These are phyloP conservation scores for Seriola rivoliana DNA, from an alignment of 2,113 vertebrate species.

Conservation along the genomic window DNA sequence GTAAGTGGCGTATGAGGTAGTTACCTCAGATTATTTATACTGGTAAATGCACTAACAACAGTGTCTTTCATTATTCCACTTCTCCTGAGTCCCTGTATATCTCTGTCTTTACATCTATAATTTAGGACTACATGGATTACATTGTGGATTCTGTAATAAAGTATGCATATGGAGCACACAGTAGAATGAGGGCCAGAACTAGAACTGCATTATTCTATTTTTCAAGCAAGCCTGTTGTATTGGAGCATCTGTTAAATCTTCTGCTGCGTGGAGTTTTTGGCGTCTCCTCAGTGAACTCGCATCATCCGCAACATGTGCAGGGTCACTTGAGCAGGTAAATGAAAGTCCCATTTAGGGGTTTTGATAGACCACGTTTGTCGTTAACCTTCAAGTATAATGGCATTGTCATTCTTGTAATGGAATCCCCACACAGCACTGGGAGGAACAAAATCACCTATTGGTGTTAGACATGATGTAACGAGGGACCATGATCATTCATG, in stretches of 20 bases:
- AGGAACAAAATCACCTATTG: conserved; percentile 37
- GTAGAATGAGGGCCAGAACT: no score
- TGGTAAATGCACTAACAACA: neutral
- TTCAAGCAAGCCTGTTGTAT: neutral
- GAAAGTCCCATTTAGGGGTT: conserved; percentile 41
- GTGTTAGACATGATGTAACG: conserved; percentile 35
- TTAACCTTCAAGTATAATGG: conserved; percentile 62
- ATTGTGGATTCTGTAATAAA: neutral
- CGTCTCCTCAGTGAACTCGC: conserved; percentile 17
- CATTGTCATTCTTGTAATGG: conserved; percentile 56
- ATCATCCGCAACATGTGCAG: neutral
- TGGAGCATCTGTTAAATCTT: neutral
- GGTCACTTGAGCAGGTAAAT: conserved; percentile 53
- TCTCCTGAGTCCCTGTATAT: neutral
- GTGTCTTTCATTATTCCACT: neutral
- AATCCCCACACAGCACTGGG: conserved; percentile 5
- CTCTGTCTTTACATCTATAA: conserved; percentile 7
- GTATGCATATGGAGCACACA: neutral
- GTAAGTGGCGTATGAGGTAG: neutral
- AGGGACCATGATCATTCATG: conserved; percentile 17
- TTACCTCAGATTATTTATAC: neutral
- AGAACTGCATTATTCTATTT: neutral
- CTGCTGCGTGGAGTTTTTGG: neutral
- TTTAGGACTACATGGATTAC: conserved; percentile 16
- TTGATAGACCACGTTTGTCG: conserved; percentile 31